Evolutionary conservation across 23 tunicate species (phyloP), one percentile per base, ranked within the genome.

Genomic region (Trididemnum miniatum): DNA sequence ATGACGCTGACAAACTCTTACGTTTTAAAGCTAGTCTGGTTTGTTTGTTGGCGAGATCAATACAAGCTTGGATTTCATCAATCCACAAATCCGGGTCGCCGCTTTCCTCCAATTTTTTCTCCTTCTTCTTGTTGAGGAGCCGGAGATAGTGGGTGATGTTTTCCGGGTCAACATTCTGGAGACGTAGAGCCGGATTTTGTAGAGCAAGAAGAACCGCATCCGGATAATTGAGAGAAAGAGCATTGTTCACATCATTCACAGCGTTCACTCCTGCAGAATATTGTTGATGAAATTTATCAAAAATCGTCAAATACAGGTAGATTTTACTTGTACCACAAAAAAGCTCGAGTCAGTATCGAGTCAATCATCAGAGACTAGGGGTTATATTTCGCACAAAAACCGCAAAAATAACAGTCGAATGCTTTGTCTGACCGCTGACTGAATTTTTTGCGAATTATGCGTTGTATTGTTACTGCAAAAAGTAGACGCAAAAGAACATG

Each of bases 61-160:
- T 65, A 54, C 98, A 93, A 7, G 31, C 71, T 76, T 93, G 98
- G 62, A 93, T 93, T 31, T 93, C 98, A 36, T 93, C 98, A 24
- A 93, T 88, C 98, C 98, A 93, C 54, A 93, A 40, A 40, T 88
- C 92, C 35, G 87, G 71, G 67, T 91, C 97, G 1, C 97, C 97
- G 24, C 79, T 83, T 50, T 88, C 89, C 81, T 84, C 84, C 36
- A 57, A 25, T 52, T 93, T 93, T 40, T 88, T 69, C 20, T 77
- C 54, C 59, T 84, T 84, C 83, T 84, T 93, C 84, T 93, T 84
- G 72, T 88, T 71, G 60, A 93, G 72, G 74, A 93, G 94, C n/a
- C 89, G 85, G 20, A 87, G 35, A 65, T 96, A 96, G 25, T 93
- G 94, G 20, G 97, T 80, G 74, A 87, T 82, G 83, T 96, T 93